Evolutionary conservation across 2,797 vertebrate species (phyloP).

Genomic region (Phataginus tricuspis): DNA sequence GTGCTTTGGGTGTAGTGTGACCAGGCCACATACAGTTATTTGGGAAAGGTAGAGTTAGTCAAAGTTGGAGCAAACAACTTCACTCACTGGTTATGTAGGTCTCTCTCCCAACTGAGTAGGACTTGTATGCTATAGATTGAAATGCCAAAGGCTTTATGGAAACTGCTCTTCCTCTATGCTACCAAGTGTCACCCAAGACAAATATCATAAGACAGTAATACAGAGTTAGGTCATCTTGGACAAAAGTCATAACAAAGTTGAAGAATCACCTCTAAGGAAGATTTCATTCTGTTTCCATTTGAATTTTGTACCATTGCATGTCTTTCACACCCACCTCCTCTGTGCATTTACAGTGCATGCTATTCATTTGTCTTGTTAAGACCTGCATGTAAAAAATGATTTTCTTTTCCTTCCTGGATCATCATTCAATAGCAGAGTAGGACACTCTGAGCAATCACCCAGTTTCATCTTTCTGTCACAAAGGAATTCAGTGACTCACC

Average conservation of each 20-base stretch:
- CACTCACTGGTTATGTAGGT: background rate
- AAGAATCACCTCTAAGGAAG: background rate
- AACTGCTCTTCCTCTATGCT: background rate
- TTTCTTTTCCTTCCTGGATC: background rate
- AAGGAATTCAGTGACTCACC: constrained; percentile 63
- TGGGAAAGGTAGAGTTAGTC: background rate
- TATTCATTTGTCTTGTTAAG: constrained; percentile 63
- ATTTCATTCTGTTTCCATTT: constrained; percentile 45
- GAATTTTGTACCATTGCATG: background rate
- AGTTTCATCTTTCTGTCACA: constrained; percentile 65
- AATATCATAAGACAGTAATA: background rate
- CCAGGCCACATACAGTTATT: background rate
- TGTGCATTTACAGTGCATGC: background rate
- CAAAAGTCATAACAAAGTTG: constrained; percentile 36
- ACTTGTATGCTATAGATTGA: background rate
- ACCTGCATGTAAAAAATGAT: background rate
- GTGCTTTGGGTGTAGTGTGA: background rate
- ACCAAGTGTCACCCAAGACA: constrained; percentile 10
- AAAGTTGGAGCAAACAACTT: background rate
- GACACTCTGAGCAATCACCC: constrained; percentile 57
- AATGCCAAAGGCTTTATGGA: background rate
- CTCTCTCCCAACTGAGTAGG: background rate
- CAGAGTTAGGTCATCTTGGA: constrained; percentile 14
- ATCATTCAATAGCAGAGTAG: constrained; percentile 65
- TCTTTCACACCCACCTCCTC: background rate